phyloP scores from a whole-genome alignment of 2,797 vertebrate species.

The Alosa sapidissima region DNA sequence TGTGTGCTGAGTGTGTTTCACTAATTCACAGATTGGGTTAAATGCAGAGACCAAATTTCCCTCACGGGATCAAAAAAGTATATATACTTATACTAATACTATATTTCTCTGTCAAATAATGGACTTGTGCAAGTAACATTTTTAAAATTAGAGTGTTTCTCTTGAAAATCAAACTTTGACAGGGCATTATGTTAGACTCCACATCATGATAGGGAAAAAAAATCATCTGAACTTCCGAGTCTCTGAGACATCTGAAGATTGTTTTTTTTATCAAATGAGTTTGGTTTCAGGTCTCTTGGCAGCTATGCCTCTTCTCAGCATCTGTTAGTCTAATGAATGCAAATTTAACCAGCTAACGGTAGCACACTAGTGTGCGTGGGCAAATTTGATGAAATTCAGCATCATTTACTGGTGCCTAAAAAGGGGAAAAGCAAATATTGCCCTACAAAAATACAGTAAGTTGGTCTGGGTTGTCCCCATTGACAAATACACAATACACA shows the following conservation, averaged over 20 bases:
- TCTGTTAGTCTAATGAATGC: neutral
- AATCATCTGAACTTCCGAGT: neutral
- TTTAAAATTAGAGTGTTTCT: neutral
- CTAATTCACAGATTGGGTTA: too few relatives aligned
- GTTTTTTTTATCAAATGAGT: neutral
- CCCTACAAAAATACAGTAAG: neutral
- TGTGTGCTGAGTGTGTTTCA: too few relatives aligned
- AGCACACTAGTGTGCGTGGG: neutral
- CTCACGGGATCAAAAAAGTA: too few relatives aligned
- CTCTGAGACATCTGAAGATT: neutral
- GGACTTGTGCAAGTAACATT: neutral
- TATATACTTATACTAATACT: too few relatives aligned
- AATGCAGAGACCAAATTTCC: too few relatives aligned
- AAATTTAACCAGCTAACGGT: neutral
- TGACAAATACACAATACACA: neutral
- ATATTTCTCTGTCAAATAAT: neutral
- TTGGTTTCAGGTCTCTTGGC: neutral
- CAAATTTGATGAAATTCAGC: neutral
- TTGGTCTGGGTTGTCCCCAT: neutral
- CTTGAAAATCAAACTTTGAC: neutral
- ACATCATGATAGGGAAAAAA: neutral
- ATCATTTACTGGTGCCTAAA: neutral
- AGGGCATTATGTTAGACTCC: neutral
- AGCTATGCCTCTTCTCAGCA: neutral
- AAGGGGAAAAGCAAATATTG: neutral